phyloP scores from a whole-genome alignment of 2,797 vertebrate species.

The Pristis pectinata region DNA sequence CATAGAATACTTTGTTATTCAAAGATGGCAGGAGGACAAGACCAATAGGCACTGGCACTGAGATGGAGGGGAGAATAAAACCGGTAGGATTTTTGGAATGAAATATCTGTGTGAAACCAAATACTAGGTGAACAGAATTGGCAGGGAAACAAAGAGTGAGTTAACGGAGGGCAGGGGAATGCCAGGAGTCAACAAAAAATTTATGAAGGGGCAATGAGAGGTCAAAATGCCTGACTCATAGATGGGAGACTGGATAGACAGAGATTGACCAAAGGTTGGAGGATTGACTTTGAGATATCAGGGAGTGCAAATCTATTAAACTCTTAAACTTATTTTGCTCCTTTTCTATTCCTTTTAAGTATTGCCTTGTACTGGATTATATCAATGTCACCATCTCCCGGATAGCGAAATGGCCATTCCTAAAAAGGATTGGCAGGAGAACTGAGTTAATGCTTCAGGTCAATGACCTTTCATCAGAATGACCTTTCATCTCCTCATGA shows the following conservation, averaged over 20 bases:
- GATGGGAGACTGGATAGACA: background rate
- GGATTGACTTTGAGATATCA: background rate
- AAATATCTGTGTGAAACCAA: background rate
- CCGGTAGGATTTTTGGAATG: background rate
- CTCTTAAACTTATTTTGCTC: background rate
- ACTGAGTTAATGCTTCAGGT: too few species aligned
- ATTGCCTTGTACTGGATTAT: too few species aligned
- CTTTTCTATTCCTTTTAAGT: too few species aligned
- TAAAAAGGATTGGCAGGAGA: too few species aligned
- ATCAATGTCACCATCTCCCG: too few species aligned
- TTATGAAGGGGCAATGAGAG: background rate
- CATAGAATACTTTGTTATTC: background rate
- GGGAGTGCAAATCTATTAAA: background rate
- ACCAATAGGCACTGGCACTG: background rate
- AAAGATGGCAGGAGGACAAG: background rate
- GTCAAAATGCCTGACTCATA: background rate
- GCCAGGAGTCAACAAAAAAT: background rate
- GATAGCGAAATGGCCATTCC: too few species aligned
- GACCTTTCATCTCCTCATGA: too few species aligned
- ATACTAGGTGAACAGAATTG: too few species aligned
- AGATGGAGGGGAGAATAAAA: background rate
- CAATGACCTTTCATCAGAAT: too few species aligned
- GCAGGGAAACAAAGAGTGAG: background rate
- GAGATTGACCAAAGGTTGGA: background rate
- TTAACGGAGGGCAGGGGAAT: background rate